Percentiles rank a stretch among this genome's conserved stretches.
phyloP scores from a whole-genome alignment of 2,888 invertebrate species.

The Ormyrus thymus region DNA sequence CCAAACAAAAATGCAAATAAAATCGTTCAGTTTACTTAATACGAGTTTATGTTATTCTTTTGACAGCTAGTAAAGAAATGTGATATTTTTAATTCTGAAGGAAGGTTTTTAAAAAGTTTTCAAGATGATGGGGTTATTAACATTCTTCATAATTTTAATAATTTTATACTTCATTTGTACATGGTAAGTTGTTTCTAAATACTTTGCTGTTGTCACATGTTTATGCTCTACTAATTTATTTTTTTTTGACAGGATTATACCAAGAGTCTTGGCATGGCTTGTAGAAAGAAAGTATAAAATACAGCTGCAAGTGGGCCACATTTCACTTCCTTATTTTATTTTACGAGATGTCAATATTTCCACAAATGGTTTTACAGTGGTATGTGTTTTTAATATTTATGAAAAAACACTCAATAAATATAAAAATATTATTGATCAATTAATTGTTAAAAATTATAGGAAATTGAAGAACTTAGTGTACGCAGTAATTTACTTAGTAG shows the following conservation, averaged over 20 bases:
- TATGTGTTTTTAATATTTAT: conserved; percentile 74
- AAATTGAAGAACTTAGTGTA: conserved; percentile 89
- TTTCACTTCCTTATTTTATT: conserved; percentile 87
- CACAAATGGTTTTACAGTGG: conserved; percentile 86
- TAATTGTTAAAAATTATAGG: conserved; percentile 76
- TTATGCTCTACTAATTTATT: conserved; percentile 1
- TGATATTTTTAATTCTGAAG: conserved; percentile 22
- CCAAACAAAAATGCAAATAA: conserved; percentile 22
- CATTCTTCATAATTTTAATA: conserved; percentile 69
- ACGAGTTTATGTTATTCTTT: neutral
- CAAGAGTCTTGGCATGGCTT: conserved; percentile 86
- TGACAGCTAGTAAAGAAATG: conserved; percentile 12
- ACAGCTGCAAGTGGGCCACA: conserved; percentile 86
- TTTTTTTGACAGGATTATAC: conserved; percentile 81
- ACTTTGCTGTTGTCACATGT: conserved; percentile 5
- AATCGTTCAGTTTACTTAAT: conserved; percentile 5
- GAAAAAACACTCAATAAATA: neutral
- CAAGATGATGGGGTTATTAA: conserved; percentile 74
- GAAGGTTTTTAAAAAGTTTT: conserved; percentile 21
- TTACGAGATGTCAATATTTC: conserved; percentile 87
- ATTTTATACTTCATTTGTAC: conserved; percentile 80
- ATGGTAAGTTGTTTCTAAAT: conserved; percentile 76
- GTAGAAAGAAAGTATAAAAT: conserved; percentile 88
- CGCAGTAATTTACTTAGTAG: conserved; percentile 92
- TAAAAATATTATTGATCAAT: conserved; percentile 14